Evolutionary conservation across 2,888 invertebrate genomes (phyloP).

Genomic region (Synanthedon myopaeformis): DNA sequence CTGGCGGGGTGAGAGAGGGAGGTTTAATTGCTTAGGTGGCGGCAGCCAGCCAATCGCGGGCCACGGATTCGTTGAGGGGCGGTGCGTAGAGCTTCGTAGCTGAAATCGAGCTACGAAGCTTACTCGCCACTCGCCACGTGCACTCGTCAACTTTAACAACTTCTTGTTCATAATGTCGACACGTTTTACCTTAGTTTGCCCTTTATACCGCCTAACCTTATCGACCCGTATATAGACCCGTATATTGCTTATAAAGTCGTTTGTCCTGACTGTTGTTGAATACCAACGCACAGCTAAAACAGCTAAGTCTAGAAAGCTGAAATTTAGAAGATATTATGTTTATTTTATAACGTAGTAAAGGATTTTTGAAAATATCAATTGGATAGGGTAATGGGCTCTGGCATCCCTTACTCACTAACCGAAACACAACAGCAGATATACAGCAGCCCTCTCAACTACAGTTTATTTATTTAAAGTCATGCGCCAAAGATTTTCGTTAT

Average conservation of each 20-base stretch:
- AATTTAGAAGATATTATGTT: too few species aligned
- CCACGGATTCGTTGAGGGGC: conserved; percentile 35
- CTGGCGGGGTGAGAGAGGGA: conserved; percentile 38
- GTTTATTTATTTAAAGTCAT: not conserved
- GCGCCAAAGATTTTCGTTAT: not conserved
- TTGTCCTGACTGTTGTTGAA: too few species aligned
- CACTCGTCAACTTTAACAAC: conserved; percentile 4
- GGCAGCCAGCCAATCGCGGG: conserved; percentile 41
- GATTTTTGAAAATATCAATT: too few species aligned
- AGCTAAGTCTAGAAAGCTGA: too few species aligned
- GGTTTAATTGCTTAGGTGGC: conserved; percentile 61
- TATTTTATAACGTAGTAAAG: too few species aligned
- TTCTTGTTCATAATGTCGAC: conserved; percentile 7
- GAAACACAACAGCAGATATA: too few species aligned
- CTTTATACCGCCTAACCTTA: conserved; percentile 1
- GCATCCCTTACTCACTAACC: too few species aligned
- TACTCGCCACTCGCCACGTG: conserved; percentile 50
- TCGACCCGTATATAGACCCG: not conserved
- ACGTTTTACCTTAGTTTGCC: conserved; percentile 17
- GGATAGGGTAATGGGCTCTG: too few species aligned
- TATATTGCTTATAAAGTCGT: too few species aligned
- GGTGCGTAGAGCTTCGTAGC: conserved; percentile 41
- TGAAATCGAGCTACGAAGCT: conserved; percentile 56
- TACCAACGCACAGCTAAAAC: too few species aligned
- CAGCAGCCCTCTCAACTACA: too few species aligned